A percentile compares a stretch with the other conserved stretches of the same genome.
Evolutionary conservation across 2,888 invertebrate species (phyloP).

Genomic region (Ecliptopera silaceata): DNA sequence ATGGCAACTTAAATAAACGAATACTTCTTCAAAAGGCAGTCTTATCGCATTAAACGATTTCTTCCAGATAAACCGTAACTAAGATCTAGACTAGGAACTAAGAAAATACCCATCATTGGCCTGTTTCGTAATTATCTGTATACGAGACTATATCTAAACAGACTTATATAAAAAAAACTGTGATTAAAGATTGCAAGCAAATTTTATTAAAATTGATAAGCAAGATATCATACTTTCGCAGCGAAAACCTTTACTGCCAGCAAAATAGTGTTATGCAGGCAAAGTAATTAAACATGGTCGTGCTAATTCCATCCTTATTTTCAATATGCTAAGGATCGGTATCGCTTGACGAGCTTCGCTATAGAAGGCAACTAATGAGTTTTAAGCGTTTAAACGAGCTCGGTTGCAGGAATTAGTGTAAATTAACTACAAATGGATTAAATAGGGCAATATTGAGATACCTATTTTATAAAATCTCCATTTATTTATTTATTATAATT

Average conservation of each 20-base stretch:
- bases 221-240: slow-evolving; percentile 1
- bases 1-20: too few species aligned
- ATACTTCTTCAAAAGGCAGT: too few species aligned
- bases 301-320: slow-evolving; percentile 4
- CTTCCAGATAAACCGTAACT: too few species aligned
- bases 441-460: neutral
- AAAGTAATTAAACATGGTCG: slow-evolving; percentile 13
- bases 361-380: slow-evolving; percentile 20
- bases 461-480: neutral
- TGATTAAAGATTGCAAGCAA: too few species aligned
- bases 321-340: slow-evolving; percentile 5
- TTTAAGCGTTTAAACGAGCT: slow-evolving; percentile 20
- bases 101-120: too few species aligned
- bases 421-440: slow-evolving; percentile 11
- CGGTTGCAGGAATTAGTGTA: slow-evolving; percentile 15
- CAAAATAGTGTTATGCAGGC: slow-evolving; percentile 12
- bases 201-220: neutral
- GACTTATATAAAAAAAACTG: too few species aligned
- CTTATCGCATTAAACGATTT: too few species aligned
- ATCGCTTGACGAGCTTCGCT: slow-evolving; percentile 3
- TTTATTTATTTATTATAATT: too few species aligned
- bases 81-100: too few species aligned
- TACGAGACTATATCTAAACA: too few species aligned
- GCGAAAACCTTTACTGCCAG: slow-evolving; percentile 3
- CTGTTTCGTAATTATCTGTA: too few species aligned